Percentiles rank a stretch among this genome's conserved stretches.
phyloP scores from a whole-genome alignment of 2,113 vertebrate species.

The Uria aalge region DNA sequence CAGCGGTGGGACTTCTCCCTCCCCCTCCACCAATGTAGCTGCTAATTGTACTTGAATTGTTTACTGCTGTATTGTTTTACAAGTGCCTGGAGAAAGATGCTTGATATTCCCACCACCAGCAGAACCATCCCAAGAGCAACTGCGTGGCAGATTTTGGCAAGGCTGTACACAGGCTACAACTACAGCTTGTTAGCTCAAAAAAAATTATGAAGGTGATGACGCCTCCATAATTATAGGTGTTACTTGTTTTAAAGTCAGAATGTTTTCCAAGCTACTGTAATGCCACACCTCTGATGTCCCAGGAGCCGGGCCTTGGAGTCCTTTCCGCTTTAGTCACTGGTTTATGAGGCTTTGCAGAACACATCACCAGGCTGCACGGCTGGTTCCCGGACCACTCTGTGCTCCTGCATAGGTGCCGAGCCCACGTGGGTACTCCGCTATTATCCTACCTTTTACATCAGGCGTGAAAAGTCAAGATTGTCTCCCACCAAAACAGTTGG shows the following conservation, averaged over 20 bases:
- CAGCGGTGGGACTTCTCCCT: constrained; percentile 66
- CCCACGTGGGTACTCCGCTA: background rate
- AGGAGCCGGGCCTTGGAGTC: constrained; percentile 54
- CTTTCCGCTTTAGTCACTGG: constrained; percentile 52
- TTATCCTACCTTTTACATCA: background rate
- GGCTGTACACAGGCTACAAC: constrained; percentile 53
- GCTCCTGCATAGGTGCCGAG: background rate
- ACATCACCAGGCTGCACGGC: background rate
- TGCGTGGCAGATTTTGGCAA: constrained; percentile 65
- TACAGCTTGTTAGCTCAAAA: constrained; percentile 65
- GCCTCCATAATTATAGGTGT: constrained; percentile 79
- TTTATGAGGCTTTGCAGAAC: constrained; percentile 51
- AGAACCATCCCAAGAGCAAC: constrained; percentile 66
- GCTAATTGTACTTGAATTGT: constrained; percentile 77
- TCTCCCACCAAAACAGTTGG: background rate
- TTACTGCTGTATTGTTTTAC: constrained; percentile 76
- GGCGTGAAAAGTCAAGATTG: background rate
- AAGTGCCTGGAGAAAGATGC: constrained; percentile 68
- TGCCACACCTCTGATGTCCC: constrained; percentile 63
- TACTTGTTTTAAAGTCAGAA: constrained; percentile 71
- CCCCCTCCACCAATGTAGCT: constrained; percentile 55
- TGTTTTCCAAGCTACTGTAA: constrained; percentile 72
- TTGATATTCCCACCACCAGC: constrained; percentile 50
- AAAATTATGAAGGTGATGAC: constrained; percentile 71
- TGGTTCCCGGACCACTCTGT: background rate